Conservation (phyloP, 2,888 invertebrate species). For the Drosophila longiperda region DNA sequence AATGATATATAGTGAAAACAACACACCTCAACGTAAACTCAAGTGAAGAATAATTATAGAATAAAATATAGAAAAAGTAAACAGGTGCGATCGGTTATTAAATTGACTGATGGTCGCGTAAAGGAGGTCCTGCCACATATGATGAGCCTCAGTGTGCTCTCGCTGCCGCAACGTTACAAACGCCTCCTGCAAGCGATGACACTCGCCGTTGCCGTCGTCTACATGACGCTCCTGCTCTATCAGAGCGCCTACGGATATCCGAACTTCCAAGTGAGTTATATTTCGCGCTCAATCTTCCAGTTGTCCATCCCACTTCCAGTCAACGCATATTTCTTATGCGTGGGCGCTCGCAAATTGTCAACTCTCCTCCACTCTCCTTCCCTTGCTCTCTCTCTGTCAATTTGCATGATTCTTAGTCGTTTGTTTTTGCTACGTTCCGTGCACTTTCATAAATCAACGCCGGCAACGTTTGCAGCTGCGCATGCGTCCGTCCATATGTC, state of each 20-base stretch:
- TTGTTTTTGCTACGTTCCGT: slow-evolving; percentile 49
- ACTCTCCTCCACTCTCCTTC: neutral
- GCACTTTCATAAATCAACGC: slow-evolving; percentile 82
- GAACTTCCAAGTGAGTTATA: slow-evolving; percentile 80
- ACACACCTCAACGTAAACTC: slow-evolving; percentile 7
- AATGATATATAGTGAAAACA: slow-evolving; percentile 3
- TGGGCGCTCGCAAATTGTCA: slow-evolving; percentile 63
- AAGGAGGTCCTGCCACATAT: slow-evolving; percentile 68
- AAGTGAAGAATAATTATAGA: slow-evolving; percentile 5
- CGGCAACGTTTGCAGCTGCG: slow-evolving; percentile 76
- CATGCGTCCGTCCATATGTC: slow-evolving; percentile 60
- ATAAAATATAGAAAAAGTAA: slow-evolving; percentile 1
- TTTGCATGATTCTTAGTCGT: slow-evolving; percentile 59
- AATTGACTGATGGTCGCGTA: slow-evolving; percentile 57
- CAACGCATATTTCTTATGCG: neutral
- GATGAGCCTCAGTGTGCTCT: slow-evolving; percentile 85
- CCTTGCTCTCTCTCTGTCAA: slow-evolving; percentile 31
- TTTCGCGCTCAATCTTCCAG: neutral
- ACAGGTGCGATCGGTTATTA: slow-evolving; percentile 11
- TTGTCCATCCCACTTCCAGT: neutral
- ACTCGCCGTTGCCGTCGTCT: slow-evolving; percentile 84
- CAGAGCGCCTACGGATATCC: slow-evolving; percentile 85
- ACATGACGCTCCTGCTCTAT: slow-evolving; percentile 84
- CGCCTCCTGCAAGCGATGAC: slow-evolving; percentile 85
- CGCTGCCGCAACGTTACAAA: slow-evolving; percentile 85